These are phyloP conservation scores for Balearica regulorum DNA, from an alignment of 2,797 vertebrate genomes.

Conservation along the genomic window DNA sequence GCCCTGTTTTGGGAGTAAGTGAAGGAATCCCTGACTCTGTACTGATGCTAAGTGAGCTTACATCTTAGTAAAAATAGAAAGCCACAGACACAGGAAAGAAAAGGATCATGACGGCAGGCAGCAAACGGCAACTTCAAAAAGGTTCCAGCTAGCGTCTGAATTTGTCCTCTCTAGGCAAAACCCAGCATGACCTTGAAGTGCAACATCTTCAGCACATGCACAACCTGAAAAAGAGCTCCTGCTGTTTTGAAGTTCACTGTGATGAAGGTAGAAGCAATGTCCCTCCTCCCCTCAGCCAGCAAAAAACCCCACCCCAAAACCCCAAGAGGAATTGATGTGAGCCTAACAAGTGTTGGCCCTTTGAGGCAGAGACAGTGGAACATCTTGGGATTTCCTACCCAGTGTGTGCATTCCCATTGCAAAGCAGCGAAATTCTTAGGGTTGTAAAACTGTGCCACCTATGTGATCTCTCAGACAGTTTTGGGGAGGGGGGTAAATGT, in stretches of 20 bases:
- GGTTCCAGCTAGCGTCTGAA: neutral
- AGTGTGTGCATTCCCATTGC: constrained; percentile 3
- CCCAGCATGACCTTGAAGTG: rapidly evolving
- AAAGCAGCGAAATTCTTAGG: neutral
- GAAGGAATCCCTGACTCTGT: neutral
- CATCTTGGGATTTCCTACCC: constrained; percentile 29
- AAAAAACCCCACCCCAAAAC: neutral
- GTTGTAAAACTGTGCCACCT: constrained; percentile 39
- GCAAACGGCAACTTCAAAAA: neutral
- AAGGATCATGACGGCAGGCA: neutral
- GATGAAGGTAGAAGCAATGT: neutral
- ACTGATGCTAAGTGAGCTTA: neutral
- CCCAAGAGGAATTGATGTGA: neutral
- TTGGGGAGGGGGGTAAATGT: neutral
- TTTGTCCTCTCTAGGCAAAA: neutral
- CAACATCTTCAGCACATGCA: neutral
- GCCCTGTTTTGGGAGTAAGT: neutral
- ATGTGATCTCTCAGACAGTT: constrained; percentile 9
- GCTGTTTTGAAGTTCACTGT: neutral
- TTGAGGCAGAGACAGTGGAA: constrained; percentile 7
- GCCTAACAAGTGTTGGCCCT: neutral
- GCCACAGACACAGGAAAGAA: neutral
- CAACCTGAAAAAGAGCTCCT: neutral
- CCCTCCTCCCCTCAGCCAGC: neutral
- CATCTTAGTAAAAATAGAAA: neutral